Conservation (phyloP, 2,113 vertebrate species). For the Aepyceros melampus region DNA sequence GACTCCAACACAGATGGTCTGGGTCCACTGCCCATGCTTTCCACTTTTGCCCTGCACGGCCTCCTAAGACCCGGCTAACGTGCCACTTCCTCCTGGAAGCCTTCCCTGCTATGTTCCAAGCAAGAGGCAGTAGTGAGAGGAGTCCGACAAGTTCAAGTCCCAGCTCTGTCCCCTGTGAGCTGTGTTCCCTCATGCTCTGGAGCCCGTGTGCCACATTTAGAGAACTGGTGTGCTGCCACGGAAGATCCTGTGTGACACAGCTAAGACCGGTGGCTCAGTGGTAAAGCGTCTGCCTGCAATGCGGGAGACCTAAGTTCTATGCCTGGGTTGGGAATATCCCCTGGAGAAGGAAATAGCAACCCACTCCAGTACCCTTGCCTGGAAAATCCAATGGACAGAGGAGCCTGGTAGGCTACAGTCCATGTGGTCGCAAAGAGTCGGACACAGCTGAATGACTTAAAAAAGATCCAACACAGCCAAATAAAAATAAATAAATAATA, state of each 20-base stretch:
- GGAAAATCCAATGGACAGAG: background rate
- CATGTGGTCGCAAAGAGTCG: background rate
- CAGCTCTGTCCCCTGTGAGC: background rate
- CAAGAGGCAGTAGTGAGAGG: background rate
- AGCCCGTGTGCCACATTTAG: background rate
- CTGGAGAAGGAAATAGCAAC: background rate
- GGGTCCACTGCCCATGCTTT: background rate
- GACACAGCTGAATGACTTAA: background rate
- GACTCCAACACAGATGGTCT: background rate
- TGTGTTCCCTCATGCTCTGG: background rate
- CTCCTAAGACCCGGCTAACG: background rate
- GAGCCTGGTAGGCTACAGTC: background rate
- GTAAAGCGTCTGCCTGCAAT: background rate
- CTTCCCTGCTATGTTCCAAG: background rate
- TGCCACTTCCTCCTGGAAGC: background rate
- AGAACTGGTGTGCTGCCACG: background rate
- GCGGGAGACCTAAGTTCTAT: rapidly evolving
- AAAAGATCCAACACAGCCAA: background rate
- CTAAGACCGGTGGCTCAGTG: rapidly evolving
- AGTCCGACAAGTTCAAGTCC: background rate
- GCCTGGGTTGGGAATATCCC: background rate
- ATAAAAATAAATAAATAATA: background rate
- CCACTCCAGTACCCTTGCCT: background rate
- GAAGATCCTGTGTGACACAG: background rate
- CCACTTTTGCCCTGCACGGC: background rate